Conservation (phyloP, 1,140 invertebrate species). For the Dryas iulia region DNA sequence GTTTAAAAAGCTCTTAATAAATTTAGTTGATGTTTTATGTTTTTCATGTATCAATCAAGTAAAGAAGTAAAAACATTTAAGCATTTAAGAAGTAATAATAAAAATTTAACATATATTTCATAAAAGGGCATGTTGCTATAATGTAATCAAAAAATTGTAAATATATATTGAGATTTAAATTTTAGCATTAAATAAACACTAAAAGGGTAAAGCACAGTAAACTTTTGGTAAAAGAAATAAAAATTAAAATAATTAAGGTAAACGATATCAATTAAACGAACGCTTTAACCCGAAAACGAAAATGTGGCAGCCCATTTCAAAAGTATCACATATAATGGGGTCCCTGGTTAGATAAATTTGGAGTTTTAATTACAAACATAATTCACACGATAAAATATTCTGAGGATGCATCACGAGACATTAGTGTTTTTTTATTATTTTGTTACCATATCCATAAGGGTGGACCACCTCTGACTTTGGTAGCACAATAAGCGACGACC, state of each 20-base stretch:
- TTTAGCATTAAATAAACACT: too few species aligned
- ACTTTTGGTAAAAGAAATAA: background rate
- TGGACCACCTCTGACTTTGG: slow-evolving; percentile 67
- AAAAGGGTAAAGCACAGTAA: too few species aligned
- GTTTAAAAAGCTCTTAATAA: too few species aligned
- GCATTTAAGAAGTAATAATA: too few species aligned
- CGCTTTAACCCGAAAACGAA: slow-evolving; percentile 19
- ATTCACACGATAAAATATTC: slow-evolving; percentile 64
- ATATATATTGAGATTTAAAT: too few species aligned
- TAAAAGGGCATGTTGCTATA: too few species aligned
- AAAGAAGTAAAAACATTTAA: too few species aligned
- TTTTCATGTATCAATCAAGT: too few species aligned
- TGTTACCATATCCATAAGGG: slow-evolving; percentile 45
- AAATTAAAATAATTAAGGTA: slow-evolving; percentile 1
- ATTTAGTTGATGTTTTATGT: too few species aligned
- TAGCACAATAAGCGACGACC: slow-evolving; percentile 62
- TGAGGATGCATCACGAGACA: slow-evolving; percentile 44
- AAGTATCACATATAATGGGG: slow-evolving; percentile 42
- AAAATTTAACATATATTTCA: too few species aligned
- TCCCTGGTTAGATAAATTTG: slow-evolving; percentile 47
- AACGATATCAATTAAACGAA: slow-evolving; percentile 25
- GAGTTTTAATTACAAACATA: slow-evolving; percentile 61
- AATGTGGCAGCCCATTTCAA: slow-evolving; percentile 38
- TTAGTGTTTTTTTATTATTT: slow-evolving; percentile 51
- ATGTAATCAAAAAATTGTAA: too few species aligned